Conservation (phyloP, 53 echinoderm and acorn worm species). For the Patiria pectinifera region DNA sequence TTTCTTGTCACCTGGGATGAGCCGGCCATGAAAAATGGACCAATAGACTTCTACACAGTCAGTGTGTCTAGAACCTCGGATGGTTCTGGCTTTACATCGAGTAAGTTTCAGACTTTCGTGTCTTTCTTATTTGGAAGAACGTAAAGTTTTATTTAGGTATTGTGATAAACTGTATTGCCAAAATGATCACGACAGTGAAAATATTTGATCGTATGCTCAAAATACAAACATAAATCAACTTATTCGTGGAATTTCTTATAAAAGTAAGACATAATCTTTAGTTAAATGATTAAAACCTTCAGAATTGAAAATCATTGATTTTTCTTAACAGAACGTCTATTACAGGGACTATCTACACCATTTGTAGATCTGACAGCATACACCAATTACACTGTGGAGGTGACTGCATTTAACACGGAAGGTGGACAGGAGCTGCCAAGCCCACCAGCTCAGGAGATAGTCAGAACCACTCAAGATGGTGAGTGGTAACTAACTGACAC, state of each 20-base stretch:
- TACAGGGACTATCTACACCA: neutral
- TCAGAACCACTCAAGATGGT: neutral
- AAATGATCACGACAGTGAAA: too few species aligned
- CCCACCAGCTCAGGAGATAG: neutral
- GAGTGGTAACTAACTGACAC: neutral
- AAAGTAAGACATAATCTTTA: too few species aligned
- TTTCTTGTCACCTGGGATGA: neutral
- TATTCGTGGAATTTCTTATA: too few species aligned
- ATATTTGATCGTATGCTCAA: too few species aligned
- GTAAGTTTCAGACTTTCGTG: neutral
- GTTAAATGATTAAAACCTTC: too few species aligned
- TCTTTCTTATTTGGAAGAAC: too few species aligned
- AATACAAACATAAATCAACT: too few species aligned
- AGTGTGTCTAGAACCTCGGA: neutral
- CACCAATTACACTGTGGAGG: slow-evolving; percentile 1
- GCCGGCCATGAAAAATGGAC: slow-evolving; percentile 27
- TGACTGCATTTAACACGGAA: slow-evolving; percentile 29
- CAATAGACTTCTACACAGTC: neutral
- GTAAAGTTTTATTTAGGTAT: too few species aligned
- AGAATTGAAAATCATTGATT: neutral
- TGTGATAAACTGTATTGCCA: too few species aligned
- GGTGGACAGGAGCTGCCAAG: neutral
- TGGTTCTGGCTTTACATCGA: neutral
- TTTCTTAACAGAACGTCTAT: neutral
- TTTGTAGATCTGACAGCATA: neutral